Evolutionary conservation across 2,113 vertebrate species (phyloP).

Genomic region (Tupaia tana): DNA sequence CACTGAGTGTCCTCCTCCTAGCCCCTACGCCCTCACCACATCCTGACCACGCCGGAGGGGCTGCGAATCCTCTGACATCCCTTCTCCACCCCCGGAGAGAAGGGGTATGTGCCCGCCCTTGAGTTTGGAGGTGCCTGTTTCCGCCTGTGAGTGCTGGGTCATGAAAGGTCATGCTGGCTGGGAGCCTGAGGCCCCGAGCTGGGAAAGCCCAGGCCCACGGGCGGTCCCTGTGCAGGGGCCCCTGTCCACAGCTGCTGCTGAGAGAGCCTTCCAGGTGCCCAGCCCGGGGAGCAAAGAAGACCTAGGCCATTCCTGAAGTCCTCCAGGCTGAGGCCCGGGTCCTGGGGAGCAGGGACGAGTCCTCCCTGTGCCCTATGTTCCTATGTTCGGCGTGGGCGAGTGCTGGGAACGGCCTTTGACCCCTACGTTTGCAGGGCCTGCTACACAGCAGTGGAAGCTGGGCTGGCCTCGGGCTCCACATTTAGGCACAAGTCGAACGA

Average conservation of each 20-base stretch:
- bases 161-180: rapidly evolving
- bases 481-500: no score
- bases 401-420: not conserved
- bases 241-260: not conserved
- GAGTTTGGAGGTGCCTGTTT: not conserved
- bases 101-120: no score
- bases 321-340: not conserved
- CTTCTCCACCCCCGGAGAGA: no score
- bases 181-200: not conserved
- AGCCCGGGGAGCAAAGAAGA: not conserved
- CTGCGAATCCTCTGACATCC: not conserved
- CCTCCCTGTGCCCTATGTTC: not conserved
- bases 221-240: not conserved
- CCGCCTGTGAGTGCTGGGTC: not conserved
- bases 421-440: not conserved
- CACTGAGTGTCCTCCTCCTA: not conserved
- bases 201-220: not conserved
- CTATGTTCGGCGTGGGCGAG: no score
- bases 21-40: not conserved
- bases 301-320: not conserved
- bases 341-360: rapidly evolving
- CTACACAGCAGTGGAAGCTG: not conserved
- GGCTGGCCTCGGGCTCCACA: not conserved
- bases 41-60: not conserved
- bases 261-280: not conserved